Base-by-base conservation (phyloP, 2,888 invertebrate genomes). In the Acrobasis consociella region DNA sequence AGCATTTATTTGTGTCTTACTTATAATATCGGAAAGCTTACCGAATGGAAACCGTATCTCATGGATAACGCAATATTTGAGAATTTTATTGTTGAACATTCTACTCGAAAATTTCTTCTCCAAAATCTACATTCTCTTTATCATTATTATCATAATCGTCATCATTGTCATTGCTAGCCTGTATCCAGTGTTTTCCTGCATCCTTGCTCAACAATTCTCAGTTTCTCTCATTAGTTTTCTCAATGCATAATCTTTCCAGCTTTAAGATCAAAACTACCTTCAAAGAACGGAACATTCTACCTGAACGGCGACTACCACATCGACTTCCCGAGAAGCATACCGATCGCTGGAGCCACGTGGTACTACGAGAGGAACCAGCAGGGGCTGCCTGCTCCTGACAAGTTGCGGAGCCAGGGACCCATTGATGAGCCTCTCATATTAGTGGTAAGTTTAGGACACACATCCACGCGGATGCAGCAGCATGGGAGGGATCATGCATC, bases 271-370 rank as follows among this genome's bases (percentile, higher is more conserved):
- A 97, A 97, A 83, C 93, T 99, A 59, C 77, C 87, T 64, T 94
- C 98, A 69, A 97, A 97, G 84, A 93, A 95, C 62, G 93, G 95
- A 56, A 97, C 96, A 72, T 99, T 97, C 83, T 98, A 97, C 81
- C 91, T 99, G 60, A 99, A 99, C 86, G 99, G 99, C 1, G 96
- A 98, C 82, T 98, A 97, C 96, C 95, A 96, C 79, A 98, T 99
- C 78, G 97, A 98, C 88, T 97, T 97, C 82, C 97, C 98, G 0
- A 94, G 96, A 61, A 95, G 95, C 42, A 89, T 97, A 75, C 89
- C 93, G 64, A 97, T 98, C 76, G 97, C 97, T 0, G 97, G 98
- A 11, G 95, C 96, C 7, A 94, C 95, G 76, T 99, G 99, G 94
- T 95, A 96, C 79, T 99, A 99, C 83, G 96, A 97, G 72, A 93